Base-by-base conservation (phyloP, 2,113 vertebrate species). In the Ictidomys tridecemlineatus region DNA sequence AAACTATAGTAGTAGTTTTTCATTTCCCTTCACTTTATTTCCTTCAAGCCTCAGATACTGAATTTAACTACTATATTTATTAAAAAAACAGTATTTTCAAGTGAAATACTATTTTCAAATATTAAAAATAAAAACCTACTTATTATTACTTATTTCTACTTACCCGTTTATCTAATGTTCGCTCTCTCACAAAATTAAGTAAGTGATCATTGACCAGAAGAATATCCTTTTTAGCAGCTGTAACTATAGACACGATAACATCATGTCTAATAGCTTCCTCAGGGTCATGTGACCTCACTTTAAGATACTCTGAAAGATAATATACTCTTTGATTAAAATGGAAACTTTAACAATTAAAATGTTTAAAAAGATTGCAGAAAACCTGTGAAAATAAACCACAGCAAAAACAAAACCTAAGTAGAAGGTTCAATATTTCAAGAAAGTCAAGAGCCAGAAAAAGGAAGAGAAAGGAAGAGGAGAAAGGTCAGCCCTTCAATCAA, bases 171-270 rank as follows among this genome's bases (percentile, higher is more conserved):
- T 99, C 99, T 98, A 99, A 98, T 2, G 99, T 99, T 97, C 99
- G 99, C 97, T 99, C 99, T 98, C 99, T 99, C 53, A 99, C 99
- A 96, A 99, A 99, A 98, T 99, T 99, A 95, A 99, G 99, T 89
- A 99, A 98, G 6, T 99, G 99, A 97, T 99, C 99, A 86, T 99
- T 99, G 97, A 99, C 99, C 28, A 99, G 99, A 56, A 99, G 98
- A 95, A 99, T 99, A 98, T 99, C 99, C 97, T 99, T 99, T 98
- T 99, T 99, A 98, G 99, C 99, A 97, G 99, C 99, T 26, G 99
- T 99, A 98, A 99, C 99, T 98, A 99, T 99, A 96, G 99, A 99
- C 93, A 99, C 99, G 89, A 99, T 99, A 97, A 99, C 99, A 98
- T 99, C 99, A 96, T 99, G 99, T 80, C 99, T 99, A 97, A 99